phyloP scores from a whole-genome alignment of 2,113 vertebrate genomes.

The Neodon shergylaensis region DNA sequence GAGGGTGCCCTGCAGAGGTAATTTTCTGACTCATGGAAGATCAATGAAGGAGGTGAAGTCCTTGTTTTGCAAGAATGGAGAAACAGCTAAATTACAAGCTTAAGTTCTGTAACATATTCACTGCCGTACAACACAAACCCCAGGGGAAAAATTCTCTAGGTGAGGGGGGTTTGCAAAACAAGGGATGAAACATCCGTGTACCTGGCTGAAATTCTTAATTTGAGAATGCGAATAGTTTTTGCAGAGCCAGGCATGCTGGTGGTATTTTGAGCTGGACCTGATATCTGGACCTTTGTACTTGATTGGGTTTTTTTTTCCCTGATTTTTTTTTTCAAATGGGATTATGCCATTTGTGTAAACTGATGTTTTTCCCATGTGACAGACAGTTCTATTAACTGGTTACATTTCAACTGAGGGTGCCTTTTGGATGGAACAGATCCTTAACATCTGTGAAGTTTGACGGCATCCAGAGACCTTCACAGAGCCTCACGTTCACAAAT shows the following conservation, averaged over 20 bases:
- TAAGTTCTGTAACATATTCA: not conserved
- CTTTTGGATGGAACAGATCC: not conserved
- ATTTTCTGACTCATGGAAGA: not conserved
- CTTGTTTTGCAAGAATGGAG: conserved; percentile 21
- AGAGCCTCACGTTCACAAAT: conserved; percentile 12
- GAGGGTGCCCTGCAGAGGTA: not conserved
- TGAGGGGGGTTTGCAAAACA: not conserved
- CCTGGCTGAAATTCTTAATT: not conserved
- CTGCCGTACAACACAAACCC: not conserved
- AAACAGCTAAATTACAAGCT: not conserved
- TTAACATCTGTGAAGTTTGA: conserved; percentile 37
- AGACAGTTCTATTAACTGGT: conserved; percentile 22
- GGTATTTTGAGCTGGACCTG: not conserved
- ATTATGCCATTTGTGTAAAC: conserved; percentile 45
- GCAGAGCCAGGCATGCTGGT: not conserved
- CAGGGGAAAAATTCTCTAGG: not conserved
- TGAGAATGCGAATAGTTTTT: conserved; percentile 6
- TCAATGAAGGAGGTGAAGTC: not conserved
- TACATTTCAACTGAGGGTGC: conserved; percentile 41
- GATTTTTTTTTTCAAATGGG: conserved; percentile 19
- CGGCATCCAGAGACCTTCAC: conserved; percentile 7
- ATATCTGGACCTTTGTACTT: not conserved
- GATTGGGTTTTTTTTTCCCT: not conserved
- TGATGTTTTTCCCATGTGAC: not conserved
- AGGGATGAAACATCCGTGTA: not conserved